Conservation (phyloP, 2,797 vertebrate species). For the Urosaurus nigricauda region DNA sequence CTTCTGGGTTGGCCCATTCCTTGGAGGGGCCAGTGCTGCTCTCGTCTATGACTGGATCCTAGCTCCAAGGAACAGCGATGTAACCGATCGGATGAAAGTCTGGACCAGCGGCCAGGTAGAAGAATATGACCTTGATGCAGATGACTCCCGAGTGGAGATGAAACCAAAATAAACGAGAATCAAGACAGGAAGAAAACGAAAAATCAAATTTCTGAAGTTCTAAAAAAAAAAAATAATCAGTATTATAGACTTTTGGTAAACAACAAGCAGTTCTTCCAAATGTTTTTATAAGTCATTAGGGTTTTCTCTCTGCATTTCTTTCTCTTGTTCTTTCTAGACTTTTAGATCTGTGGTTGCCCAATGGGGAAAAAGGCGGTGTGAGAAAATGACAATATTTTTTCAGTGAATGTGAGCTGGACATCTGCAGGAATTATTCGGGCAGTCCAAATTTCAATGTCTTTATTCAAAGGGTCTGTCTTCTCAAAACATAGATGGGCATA, state of each 20-base stretch:
- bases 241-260: slow-evolving; percentile 78
- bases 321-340: slow-evolving; percentile 44
- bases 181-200: background rate
- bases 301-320: slow-evolving; percentile 41
- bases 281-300: slow-evolving; percentile 44
- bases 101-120: slow-evolving; percentile 91
- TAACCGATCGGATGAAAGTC: slow-evolving; percentile 91
- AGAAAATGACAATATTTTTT: background rate
- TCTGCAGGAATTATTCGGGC: slow-evolving; percentile 23
- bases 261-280: slow-evolving; percentile 66
- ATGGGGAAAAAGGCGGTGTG: background rate
- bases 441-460: background rate
- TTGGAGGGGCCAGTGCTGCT: slow-evolving; percentile 90
- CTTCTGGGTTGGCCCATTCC: slow-evolving; percentile 97
- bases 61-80: slow-evolving; percentile 87
- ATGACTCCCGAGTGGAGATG: slow-evolving; percentile 92
- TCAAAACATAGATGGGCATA: background rate
- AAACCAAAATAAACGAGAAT: slow-evolving; percentile 84
- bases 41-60: slow-evolving; percentile 95
- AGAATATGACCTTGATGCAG: slow-evolving; percentile 91
- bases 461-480: background rate
- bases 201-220: slow-evolving; percentile 51
- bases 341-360: slow-evolving; percentile 44
- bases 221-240: slow-evolving; percentile 47
- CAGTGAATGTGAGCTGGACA: fast-evolving